phyloP scores from a whole-genome alignment of 30 jellyfish, hydroid and myxozoan species.

The Cassiopea xamachana region DNA sequence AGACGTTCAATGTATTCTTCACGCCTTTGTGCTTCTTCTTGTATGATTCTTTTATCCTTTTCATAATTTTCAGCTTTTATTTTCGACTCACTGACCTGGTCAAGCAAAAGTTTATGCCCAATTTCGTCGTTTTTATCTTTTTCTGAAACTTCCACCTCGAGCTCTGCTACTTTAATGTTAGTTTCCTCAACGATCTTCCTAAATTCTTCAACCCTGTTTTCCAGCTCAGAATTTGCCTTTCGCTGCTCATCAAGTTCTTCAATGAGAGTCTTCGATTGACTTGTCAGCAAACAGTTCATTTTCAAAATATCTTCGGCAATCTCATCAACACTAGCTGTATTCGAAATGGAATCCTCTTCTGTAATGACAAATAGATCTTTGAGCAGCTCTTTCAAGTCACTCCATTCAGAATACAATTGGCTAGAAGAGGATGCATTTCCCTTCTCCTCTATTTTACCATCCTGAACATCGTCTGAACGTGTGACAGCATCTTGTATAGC shows the following conservation, averaged over 20 bases:
- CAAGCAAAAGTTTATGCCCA: conserved; percentile 48
- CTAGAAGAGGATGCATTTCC: background rate
- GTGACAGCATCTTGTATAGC: conserved; percentile 44
- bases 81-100: conserved; percentile 24
- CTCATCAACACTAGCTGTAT: background rate
- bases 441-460: background rate
- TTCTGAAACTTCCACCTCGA: conserved; percentile 47
- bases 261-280: conserved; percentile 27
- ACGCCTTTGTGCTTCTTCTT: conserved; percentile 34
- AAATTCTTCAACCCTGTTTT: conserved; percentile 46
- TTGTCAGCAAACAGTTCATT: background rate
- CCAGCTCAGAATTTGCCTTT: conserved; percentile 26
- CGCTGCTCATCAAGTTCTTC: conserved; percentile 30
- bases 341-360: background rate
- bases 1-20: conserved; percentile 28
- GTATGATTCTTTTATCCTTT: conserved; percentile 5
- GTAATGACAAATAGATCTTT: background rate
- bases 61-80: conserved; percentile 28
- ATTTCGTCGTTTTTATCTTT: conserved; percentile 51
- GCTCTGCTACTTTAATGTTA: conserved; percentile 26
- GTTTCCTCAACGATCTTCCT: conserved; percentile 48
- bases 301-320: conserved; percentile 40
- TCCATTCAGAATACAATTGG: conserved; percentile 21
- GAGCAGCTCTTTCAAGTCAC: conserved; percentile 8
- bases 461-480: background rate